Evolutionary conservation across 2,797 vertebrate genomes (phyloP).

Genomic region (Enteromius radiatus): DNA sequence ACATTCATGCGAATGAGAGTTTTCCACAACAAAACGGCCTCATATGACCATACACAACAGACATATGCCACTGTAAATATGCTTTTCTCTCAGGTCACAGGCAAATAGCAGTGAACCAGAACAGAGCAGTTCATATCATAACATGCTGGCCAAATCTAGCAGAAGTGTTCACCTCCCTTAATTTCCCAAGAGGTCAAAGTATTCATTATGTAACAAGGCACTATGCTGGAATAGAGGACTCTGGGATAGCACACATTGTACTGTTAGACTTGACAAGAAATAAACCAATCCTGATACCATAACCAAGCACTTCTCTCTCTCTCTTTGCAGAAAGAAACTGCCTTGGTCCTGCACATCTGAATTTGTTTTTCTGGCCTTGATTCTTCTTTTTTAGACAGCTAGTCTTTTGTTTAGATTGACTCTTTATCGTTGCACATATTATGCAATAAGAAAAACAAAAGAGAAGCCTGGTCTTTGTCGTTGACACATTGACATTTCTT

Average conservation of each 20-base stretch:
- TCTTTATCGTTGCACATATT: slow-evolving; percentile 40
- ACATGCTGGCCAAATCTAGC: slow-evolving; percentile 39
- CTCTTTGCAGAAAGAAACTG: neutral
- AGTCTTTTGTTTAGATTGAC: slow-evolving; percentile 20
- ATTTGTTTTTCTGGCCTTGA: slow-evolving; percentile 46
- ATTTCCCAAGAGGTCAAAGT: slow-evolving; percentile 68
- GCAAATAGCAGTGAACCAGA: slow-evolving; percentile 19
- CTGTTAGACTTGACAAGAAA: slow-evolving; percentile 33
- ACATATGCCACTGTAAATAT: slow-evolving; percentile 32
- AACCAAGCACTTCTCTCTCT: neutral
- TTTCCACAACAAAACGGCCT: slow-evolving; percentile 32
- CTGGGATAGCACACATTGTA: slow-evolving; percentile 48
- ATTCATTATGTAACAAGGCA: slow-evolving; percentile 60
- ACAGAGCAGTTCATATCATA: slow-evolving; percentile 18
- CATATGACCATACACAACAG: slow-evolving; percentile 12
- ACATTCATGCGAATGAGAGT: slow-evolving; percentile 14
- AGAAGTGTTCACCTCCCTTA: slow-evolving; percentile 58
- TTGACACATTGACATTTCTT: slow-evolving; percentile 7
- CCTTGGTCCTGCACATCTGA: neutral
- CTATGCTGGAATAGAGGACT: slow-evolving; percentile 7
- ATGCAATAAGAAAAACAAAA: slow-evolving; percentile 45
- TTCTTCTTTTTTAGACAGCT: neutral
- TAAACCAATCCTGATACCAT: neutral
- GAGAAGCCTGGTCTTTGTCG: slow-evolving; percentile 2
- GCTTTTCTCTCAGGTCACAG: slow-evolving; percentile 16